Base-by-base conservation (phyloP, 2,888 invertebrate species). In the Dromius quadrimaculatus region DNA sequence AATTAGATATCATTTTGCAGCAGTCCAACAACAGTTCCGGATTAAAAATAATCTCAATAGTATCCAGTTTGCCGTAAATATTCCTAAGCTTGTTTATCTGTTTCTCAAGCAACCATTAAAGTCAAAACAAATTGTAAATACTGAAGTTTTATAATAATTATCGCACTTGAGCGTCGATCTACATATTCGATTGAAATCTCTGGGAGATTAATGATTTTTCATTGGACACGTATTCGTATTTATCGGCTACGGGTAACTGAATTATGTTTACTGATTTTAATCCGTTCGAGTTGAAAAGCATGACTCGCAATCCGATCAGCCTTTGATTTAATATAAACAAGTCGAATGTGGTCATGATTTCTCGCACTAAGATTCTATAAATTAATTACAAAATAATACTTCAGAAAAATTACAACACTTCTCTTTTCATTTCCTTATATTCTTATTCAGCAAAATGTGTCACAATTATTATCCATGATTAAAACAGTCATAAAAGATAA, bases 151-250 rank as follows among this genome's bases (percentile, higher is more conserved):
- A 65, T 36, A 65, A 54, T 65, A 65, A 65, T 65, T 65, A 36
- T 50, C 47, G 38, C 65, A 34, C 65, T 50, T 36, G 47, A 23
- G 15, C 38, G 34, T 9, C 54, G 50, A 50, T 65, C 34, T 65
- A 65, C 65, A 65, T 65, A 36, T 20, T 65, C 34, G 65, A 65
- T 65, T 65, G 65, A 50, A 65, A 65, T 65, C 65, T 65, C 65
- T 34, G n/a, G 22, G 50, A 50, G 65, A 65, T 65, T 65, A 47
- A 65, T 65, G 65, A 65, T 65, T 65, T 65, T 65, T 38, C 47
- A 65, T 50, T 65, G 50, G 65, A 65, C 65, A 65, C 50, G 43
- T 15, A 50, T 65, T 47, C 34, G 47, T 50, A 47, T 64, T 59
- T 59, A 59, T 34, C 36, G 17, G 20, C 19, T 36, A 54, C 47